Base-by-base conservation (phyloP, 2,113 vertebrate species). In the Siniperca chuatsi region DNA sequence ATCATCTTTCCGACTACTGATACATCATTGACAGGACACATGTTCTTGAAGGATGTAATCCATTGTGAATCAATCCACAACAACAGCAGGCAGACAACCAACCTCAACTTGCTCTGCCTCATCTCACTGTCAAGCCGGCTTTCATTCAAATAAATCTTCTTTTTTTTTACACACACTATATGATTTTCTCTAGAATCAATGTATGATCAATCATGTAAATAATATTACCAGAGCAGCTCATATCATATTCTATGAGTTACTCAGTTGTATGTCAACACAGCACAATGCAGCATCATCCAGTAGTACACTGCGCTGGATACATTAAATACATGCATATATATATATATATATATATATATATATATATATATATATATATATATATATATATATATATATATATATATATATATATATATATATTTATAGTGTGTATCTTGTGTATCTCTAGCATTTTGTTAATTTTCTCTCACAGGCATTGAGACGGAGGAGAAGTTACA, bases 1-100 rank as follows among this genome's bases (percentile, higher is more conserved):
- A 67, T 46, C 23, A 67, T 67, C 40, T 67, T 44, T 66, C 15
- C 42, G 29, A 23, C 60, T 52, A 5, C n/a, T 75, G 74, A 64
- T n/a, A 35, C 44, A 18, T 40, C 46, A 48, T 2, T 25, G 66
- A 50, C 50, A 79, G 15, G 42, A 61, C 42, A 6, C 5, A 33
- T 33, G 42, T 13, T 13, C n/a, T 61, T 3, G 4, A 33, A 13
- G 16, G 15, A 29, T 72, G 3, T 8, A 44, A 58, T 35, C 42
- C 18, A 58, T 33, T 29, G 15, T 66, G 60, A 50, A 20, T 77
- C 6, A 54, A 6, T 25, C 52, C 35, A 25, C 25, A 67, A 57
- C 55, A 37, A 21, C 29, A 15, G 48, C 40, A 21, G 2, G 10
- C 18, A 35, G 9, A 35, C 68, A 70, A 35, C 33, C 52, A 42